phyloP scores from a whole-genome alignment of 2,113 vertebrate species.

The Gadus macrocephalus region DNA sequence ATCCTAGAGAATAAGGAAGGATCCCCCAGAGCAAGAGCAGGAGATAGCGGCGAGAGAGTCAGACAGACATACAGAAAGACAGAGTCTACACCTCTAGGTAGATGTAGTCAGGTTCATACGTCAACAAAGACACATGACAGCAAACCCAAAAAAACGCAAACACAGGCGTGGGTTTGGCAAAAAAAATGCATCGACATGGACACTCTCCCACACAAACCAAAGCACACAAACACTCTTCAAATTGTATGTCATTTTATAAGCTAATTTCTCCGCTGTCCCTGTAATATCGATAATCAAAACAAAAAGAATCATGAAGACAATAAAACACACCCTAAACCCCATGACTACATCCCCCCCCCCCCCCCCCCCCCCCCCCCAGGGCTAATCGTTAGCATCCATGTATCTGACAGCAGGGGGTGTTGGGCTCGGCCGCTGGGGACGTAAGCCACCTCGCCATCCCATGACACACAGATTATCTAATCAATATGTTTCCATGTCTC shows the following conservation, averaged over 20 bases:
- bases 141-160: neutral
- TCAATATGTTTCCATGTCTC: constrained; percentile 69
- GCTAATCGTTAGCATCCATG: neutral
- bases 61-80: constrained; percentile 26
- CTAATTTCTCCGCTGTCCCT: no score
- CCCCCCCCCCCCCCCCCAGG: neutral
- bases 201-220: constrained; percentile 8
- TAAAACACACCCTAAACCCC: no score
- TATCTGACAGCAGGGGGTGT: constrained; percentile 14
- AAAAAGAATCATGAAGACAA: no score
- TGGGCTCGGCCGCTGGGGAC: constrained; percentile 61
- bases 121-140: no score
- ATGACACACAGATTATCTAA: constrained; percentile 75
- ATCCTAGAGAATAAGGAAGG: constrained; percentile 75
- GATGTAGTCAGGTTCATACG: constrained; percentile 13
- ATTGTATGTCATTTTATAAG: neutral
- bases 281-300: no score
- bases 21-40: constrained; percentile 52
- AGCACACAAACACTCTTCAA: neutral
- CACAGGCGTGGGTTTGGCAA: no score
- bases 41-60: constrained; percentile 9
- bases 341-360: no score
- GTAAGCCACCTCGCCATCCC: constrained; percentile 64
- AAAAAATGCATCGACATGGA: neutral
- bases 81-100: constrained; percentile 30